Base-by-base conservation (phyloP, 1,140 invertebrate species). In the Neocloeon triangulifer region DNA sequence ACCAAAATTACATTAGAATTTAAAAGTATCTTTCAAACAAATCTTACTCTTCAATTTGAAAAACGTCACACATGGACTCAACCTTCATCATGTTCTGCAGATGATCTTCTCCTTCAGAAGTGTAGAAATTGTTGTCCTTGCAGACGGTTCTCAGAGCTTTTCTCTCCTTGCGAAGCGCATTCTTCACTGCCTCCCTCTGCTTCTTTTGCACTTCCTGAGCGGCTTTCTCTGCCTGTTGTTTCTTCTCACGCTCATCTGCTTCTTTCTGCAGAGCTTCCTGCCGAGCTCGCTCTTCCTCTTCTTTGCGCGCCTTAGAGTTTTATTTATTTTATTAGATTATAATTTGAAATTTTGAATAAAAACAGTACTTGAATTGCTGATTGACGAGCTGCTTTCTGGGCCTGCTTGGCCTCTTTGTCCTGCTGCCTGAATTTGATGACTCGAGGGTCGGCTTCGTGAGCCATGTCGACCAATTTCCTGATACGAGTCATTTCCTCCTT, bases 401-500 rank as follows among this genome's bases (percentile, higher is more conserved):
- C 85, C 20, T 76, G 58, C 53, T 94, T 96, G 37, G 68, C 72
- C 40, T 91, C 77, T 45, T 84, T 89, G 38, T 96, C 89, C 29
- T 94, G 82, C 44, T 91, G 80, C 47, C 85, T 91, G 50, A 95
- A 95, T 41, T 71, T 72, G 25, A 63, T 66, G 43, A 97, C 85
- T 39, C 92, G 62, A 1, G 91, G 91, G 61, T 98, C 94, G 50
- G 75, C 69, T 40, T 74, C 72, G 54, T 97, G 97, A 1, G 86
- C 85, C 50, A 84, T 67, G 47, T 98, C 91, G 3, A 97, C 89
- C 18, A 96, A 51, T 15, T 64, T 61, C 15, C 91, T 59, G 43
- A 97, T 84, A 40, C 92, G 61, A 1, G 71, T 56, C 73, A 85
- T 89, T 63, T 97, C 94, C 53, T 96, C 91, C 50, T 96, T 96